A percentile compares a stretch with the other conserved stretches of the same genome.
Conservation (phyloP, 2,888 invertebrate species). For the Melieria picta region DNA sequence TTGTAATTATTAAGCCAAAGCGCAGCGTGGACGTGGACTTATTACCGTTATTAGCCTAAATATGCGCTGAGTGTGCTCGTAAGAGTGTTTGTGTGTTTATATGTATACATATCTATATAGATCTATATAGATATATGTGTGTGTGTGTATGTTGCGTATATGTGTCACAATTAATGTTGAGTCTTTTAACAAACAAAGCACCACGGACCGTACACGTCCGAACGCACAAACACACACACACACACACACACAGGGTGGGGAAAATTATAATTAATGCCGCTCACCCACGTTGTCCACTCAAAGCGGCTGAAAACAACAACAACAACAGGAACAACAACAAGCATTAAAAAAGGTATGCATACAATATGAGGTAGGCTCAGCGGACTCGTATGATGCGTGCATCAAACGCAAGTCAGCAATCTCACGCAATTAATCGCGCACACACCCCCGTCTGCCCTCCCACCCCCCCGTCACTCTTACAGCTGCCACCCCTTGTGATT, state of each 20-base stretch:
- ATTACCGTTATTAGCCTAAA: slow-evolving; percentile 10
- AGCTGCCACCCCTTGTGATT: neutral
- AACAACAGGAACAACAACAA: neutral
- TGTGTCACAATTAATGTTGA: slow-evolving; percentile 22
- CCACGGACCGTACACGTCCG: neutral
- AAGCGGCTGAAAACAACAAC: neutral
- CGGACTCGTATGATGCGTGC: slow-evolving; percentile 31
- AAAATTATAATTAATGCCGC: neutral
- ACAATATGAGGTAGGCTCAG: slow-evolving; percentile 28
- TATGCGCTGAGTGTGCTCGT: neutral
- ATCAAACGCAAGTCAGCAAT: slow-evolving; percentile 46
- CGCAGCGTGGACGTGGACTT: neutral
- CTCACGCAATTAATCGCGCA: slow-evolving; percentile 59
- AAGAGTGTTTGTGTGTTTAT: neutral
- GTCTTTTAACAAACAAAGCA: slow-evolving; percentile 4
- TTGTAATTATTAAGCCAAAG: neutral
- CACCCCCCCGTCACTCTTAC: too few species aligned
- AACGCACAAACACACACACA: neutral
- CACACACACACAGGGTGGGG: neutral
- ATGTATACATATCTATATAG: neutral
- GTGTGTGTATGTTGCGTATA: neutral
- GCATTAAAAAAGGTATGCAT: slow-evolving; percentile 24
- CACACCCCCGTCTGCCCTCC: neutral
- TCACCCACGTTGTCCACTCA: neutral
- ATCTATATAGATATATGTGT: neutral